Evolutionary conservation across 2,113 vertebrate species (phyloP).

Genomic region (Hipposideros armiger): DNA sequence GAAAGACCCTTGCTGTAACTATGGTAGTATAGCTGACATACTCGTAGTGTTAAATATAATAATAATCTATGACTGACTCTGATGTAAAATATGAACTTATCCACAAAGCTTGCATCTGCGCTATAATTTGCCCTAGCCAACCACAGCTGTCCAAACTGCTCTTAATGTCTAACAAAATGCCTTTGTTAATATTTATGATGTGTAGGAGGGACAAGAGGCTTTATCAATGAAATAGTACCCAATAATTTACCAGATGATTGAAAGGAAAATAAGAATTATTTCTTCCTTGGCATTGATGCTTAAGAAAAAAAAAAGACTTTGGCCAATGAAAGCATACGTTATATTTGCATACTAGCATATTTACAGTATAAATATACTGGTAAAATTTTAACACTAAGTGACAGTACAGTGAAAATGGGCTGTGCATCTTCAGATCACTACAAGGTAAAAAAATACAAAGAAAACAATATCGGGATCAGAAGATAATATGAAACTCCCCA

Average conservation of each 20-base stretch:
- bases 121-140: not conserved
- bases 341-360: not conserved
- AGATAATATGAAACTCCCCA: not conserved
- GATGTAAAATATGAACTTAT: rapidly evolving
- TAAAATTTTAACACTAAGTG: not conserved
- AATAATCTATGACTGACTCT: too few relatives aligned
- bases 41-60: too few relatives aligned
- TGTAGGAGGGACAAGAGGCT: not conserved
- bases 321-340: not conserved
- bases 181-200: not conserved
- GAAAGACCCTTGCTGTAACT: not conserved
- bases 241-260: not conserved
- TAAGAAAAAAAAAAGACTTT: not conserved
- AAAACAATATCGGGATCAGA: not conserved
- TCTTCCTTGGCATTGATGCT: not conserved
- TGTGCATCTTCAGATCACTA: not conserved
- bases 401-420: not conserved
- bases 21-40: rapidly evolving
- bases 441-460: not conserved
- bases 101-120: not conserved
- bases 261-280: not conserved
- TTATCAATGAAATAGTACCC: not conserved
- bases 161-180: not conserved
- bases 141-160: not conserved
- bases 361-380: not conserved